Conservation (phyloP, 2,797 vertebrate genomes). For the Nothura maculosa region DNA sequence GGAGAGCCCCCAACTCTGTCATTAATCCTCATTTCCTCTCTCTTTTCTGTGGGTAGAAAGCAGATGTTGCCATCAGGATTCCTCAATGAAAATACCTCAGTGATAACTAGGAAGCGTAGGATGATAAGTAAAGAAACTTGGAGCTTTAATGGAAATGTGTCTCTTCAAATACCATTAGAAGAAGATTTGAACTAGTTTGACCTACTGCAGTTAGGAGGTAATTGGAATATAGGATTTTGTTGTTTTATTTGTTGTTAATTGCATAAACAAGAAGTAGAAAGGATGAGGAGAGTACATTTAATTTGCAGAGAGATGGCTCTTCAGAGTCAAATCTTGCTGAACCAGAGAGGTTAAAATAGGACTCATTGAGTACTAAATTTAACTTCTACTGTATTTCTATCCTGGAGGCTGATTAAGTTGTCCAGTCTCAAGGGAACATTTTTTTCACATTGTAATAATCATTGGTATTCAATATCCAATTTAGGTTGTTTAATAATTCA, state of each 20-base stretch:
- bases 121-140: neutral
- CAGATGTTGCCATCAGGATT: neutral
- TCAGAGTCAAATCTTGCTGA: constrained; percentile 18
- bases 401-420: constrained; percentile 54
- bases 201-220: neutral
- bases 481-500: constrained; percentile 48
- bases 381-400: constrained; percentile 32
- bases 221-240: neutral
- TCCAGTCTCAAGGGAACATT: neutral
- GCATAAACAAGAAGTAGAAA: neutral
- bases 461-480: constrained; percentile 46
- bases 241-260: constrained; percentile 24
- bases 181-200: neutral
- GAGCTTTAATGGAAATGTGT: neutral
- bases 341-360: constrained; percentile 20
- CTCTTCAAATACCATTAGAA: neutral
- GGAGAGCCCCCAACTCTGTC: neutral
- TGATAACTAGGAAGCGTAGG: neutral
- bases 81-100: neutral
- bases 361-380: constrained; percentile 33
- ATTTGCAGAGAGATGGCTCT: constrained; percentile 33
- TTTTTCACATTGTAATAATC: constrained; percentile 6
- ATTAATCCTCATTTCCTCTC: neutral
- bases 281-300: neutral
- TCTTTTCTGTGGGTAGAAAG: neutral